Conservation (phyloP, 2,113 vertebrate genomes). For the Ceratotherium simum region DNA sequence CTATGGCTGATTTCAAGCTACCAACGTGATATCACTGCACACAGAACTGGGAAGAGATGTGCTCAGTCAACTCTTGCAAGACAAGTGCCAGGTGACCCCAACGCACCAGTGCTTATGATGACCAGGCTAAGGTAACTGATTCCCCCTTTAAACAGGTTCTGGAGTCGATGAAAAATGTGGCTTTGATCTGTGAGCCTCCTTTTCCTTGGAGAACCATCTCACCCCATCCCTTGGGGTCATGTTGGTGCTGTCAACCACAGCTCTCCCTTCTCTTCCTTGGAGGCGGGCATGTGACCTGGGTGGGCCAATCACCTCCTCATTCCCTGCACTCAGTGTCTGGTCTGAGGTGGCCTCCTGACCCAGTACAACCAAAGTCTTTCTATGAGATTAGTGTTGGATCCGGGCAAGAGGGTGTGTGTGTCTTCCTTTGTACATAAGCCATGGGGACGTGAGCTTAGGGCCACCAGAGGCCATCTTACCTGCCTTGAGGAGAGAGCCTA, state of each 20-base stretch:
- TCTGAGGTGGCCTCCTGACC: not conserved
- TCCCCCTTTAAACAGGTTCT: not conserved
- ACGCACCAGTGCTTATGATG: too few relatives aligned
- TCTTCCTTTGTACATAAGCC: not conserved
- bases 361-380: not conserved
- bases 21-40: accelerated
- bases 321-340: not conserved
- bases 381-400: not conserved
- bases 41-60: accelerated
- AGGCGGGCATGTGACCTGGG: not conserved
- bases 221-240: not conserved
- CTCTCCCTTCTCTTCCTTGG: not conserved
- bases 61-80: accelerated
- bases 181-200: not conserved
- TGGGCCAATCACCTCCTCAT: not conserved
- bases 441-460: accelerated
- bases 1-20: not conserved
- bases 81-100: too few relatives aligned
- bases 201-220: not conserved
- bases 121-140: not conserved
- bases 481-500: not conserved
- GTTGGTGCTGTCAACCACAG: not conserved
- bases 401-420: not conserved
- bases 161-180: not conserved
- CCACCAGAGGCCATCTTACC: not conserved